Percentiles rank a stretch among this genome's conserved stretches.
These are phyloP conservation scores for Netta rufina DNA, from an alignment of 2,797 vertebrate genomes.

Conservation along the genomic window DNA sequence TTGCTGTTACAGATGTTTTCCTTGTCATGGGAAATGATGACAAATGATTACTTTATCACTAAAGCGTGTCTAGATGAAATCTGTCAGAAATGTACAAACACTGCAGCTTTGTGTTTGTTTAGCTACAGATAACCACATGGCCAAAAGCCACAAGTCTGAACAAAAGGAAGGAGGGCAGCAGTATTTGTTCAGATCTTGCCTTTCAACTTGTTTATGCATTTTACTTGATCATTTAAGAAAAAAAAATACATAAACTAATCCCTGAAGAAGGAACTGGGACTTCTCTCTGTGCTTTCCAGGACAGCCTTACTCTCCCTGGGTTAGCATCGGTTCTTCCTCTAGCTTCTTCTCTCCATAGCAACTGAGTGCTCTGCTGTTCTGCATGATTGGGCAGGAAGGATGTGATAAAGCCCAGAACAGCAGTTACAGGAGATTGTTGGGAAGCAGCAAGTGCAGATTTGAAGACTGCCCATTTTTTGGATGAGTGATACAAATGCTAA, in stretches of 20 bases:
- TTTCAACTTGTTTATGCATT: not conserved
- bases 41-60: not conserved
- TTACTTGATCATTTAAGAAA: not conserved
- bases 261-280: not conserved
- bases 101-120: not conserved
- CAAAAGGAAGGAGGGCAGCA: not conserved
- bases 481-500: not conserved
- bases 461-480: constrained; percentile 8
- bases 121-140: not conserved
- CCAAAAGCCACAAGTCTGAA: not conserved
- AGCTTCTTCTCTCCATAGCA: not conserved
- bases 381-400: not conserved
- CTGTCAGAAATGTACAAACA: not conserved
- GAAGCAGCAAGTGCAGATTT: not conserved
- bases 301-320: not conserved
- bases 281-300: not conserved
- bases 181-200: not conserved
- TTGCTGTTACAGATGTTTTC: not conserved
- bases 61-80: not conserved
- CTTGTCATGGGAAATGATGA: not conserved
- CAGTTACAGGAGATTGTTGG: not conserved
- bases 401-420: not conserved
- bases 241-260: not conserved
- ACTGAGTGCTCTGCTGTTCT: not conserved
- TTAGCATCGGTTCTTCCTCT: not conserved